Base-by-base conservation (phyloP, 2,888 invertebrate genomes). In the Trichacis sp. region DNA sequence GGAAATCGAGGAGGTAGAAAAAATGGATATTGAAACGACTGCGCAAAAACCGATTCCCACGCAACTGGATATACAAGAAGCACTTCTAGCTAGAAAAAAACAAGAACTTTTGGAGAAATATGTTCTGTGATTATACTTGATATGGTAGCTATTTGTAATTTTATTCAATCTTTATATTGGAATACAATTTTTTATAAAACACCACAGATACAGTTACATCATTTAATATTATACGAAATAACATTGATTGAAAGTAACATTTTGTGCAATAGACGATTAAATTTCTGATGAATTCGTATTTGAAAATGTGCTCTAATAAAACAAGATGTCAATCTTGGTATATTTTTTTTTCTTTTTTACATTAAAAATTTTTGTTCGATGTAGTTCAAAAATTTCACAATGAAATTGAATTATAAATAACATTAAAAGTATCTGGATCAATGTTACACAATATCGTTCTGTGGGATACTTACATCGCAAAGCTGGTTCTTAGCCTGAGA, bases 1-100 rank as follows among this genome's bases (percentile, higher is more conserved):
- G 77, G 78, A 82, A 6, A 47, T 36, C 15, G 80, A 85, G 69
- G 80, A 84, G 69, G 82, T 81, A 1, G 88, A 90, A 42, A 87
- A 92, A 73, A 91, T 72, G 12, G 71, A 73, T 9, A 42, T 73
- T 12, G 72, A 76, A 56, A 73, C 70, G 2, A 92, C 92, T 4
- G 91, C 93, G 15, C 96, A 96, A 82, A 96, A 96, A 45, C 92
- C 95, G 5, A 96, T 98, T 29, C 98, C 98, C 0, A 93, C 95
- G 11, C 97, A 98, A 84, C 92, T 93, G 84, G 96, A 98, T 83
- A 92, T 98, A 67, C 97, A 97, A 81, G 93, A 94, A 77, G 97
- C 97, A 0, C 86, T 99, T 56, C 87, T 99, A 0, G 89, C 90
- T 69, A 90, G 95, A 77, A 95, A 96, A 84, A 99, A 99, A 84